Evolutionary conservation across 2,797 vertebrate genomes (phyloP).

Genomic region (Peromyscus eremicus): DNA sequence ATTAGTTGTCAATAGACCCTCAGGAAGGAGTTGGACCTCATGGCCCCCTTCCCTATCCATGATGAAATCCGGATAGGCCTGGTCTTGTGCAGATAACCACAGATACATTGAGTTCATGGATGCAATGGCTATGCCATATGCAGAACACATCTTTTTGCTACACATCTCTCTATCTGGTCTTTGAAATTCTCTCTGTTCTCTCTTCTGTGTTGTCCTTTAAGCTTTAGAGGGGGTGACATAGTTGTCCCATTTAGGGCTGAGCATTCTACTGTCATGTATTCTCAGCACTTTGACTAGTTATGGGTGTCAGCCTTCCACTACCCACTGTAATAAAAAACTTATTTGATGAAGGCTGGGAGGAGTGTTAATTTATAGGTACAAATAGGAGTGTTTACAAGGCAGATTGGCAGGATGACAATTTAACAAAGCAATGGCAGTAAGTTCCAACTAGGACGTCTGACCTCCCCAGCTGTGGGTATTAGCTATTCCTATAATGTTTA

Average conservation of each 20-base stretch:
- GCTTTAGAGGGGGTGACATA: not conserved
- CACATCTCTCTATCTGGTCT: not conserved
- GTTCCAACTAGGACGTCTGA: not conserved
- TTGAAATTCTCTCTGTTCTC: not conserved
- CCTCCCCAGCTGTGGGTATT: not conserved
- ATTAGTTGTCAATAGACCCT: not conserved
- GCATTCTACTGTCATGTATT: not conserved
- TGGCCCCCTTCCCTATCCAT: not conserved
- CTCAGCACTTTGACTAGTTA: not conserved
- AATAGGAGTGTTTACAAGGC: not conserved
- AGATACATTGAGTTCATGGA: not conserved
- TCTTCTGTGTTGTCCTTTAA: not conserved
- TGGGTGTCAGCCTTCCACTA: not conserved
- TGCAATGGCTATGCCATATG: too few species aligned
- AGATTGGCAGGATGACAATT: not conserved
- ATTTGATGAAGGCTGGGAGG: not conserved
- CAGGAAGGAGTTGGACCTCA: not conserved
- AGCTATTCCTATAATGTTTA: not conserved
- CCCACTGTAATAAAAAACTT: not conserved
- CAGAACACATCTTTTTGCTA: not conserved
- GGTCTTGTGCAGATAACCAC: not conserved
- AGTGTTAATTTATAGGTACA: not conserved
- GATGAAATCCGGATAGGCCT: not conserved
- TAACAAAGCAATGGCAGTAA: not conserved
- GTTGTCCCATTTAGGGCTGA: not conserved